phyloP scores from a whole-genome alignment of 2,888 invertebrate species.

The Ectropis crepuscularia region DNA sequence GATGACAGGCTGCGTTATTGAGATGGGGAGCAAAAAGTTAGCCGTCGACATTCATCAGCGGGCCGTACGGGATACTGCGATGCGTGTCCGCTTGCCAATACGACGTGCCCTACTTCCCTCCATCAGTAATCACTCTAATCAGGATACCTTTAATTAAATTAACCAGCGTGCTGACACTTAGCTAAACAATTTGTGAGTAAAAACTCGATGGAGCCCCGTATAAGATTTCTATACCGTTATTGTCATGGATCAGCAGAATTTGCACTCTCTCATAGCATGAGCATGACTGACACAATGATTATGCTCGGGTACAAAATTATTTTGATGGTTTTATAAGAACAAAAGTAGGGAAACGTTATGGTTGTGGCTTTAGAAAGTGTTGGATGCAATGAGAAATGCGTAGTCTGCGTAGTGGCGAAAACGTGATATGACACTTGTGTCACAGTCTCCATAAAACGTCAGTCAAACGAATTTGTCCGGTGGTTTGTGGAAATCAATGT shows the following conservation, averaged over 20 bases:
- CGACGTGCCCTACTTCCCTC: constrained; percentile 63
- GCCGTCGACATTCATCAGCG: constrained; percentile 48
- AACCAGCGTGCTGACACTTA: constrained; percentile 68
- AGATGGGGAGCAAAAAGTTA: constrained; percentile 66
- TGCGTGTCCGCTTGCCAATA: constrained; percentile 32
- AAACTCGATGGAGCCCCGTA: constrained; percentile 42
- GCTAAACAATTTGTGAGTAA: constrained; percentile 48
- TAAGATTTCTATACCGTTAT: constrained; percentile 58
- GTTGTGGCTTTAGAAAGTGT: constrained; percentile 26
- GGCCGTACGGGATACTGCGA: constrained; percentile 46
- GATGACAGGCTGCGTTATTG: constrained; percentile 68
- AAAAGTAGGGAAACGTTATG: constrained; percentile 16
- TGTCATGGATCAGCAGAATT: constrained; percentile 58
- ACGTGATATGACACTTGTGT: constrained; percentile 33
- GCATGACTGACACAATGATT: constrained; percentile 46
- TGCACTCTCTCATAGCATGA: constrained; percentile 50
- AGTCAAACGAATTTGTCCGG: constrained; percentile 63
- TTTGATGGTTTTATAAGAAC: constrained; percentile 25
- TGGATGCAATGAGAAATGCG: constrained; percentile 15
- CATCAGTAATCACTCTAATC: constrained; percentile 67
- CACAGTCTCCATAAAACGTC: constrained; percentile 30
- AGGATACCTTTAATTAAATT: constrained; percentile 75
- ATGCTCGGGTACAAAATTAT: constrained; percentile 22
- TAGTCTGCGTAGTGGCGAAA: constrained; percentile 6
- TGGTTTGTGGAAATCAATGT: constrained; percentile 81